Conservation (phyloP, 2,113 vertebrate species). For the Tretioscincus oriximinensis region DNA sequence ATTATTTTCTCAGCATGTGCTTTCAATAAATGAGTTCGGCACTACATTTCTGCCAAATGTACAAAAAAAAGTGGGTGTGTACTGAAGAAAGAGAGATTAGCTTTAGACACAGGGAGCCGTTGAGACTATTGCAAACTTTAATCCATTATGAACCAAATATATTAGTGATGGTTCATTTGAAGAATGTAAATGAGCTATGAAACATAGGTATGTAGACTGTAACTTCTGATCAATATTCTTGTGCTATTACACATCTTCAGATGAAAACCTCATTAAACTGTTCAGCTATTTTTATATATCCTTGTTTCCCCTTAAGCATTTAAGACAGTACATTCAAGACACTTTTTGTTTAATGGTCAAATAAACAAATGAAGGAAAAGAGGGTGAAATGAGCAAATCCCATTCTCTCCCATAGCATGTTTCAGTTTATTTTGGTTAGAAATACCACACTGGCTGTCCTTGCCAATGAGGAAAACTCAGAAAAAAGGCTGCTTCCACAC, state of each 20-base stretch:
- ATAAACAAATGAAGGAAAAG: too few relatives aligned
- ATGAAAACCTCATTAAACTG: background rate
- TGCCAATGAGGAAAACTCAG: too few relatives aligned
- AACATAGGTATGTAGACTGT: background rate
- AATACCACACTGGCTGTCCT: too few relatives aligned
- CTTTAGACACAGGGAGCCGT: background rate
- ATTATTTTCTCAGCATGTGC: background rate
- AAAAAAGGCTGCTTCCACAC: too few relatives aligned
- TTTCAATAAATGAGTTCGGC: background rate
- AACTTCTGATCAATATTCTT: background rate
- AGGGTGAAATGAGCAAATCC: background rate
- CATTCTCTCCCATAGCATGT: background rate
- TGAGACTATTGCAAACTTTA: background rate
- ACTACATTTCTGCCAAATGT: background rate
- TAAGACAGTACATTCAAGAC: background rate
- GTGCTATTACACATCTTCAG: background rate
- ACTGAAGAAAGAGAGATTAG: background rate
- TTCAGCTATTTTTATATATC: background rate
- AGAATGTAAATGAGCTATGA: background rate
- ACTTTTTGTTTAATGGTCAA: background rate
- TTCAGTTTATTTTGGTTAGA: too few relatives aligned
- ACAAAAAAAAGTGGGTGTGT: accelerated
- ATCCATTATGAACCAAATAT: background rate
- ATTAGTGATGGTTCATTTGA: background rate
- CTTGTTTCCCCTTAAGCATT: background rate